A percentile compares a stretch with the other conserved stretches of the same genome.
These are phyloP conservation scores for Drosophila pachea DNA, from an alignment of 1,140 invertebrate species.

Conservation along the genomic window DNA sequence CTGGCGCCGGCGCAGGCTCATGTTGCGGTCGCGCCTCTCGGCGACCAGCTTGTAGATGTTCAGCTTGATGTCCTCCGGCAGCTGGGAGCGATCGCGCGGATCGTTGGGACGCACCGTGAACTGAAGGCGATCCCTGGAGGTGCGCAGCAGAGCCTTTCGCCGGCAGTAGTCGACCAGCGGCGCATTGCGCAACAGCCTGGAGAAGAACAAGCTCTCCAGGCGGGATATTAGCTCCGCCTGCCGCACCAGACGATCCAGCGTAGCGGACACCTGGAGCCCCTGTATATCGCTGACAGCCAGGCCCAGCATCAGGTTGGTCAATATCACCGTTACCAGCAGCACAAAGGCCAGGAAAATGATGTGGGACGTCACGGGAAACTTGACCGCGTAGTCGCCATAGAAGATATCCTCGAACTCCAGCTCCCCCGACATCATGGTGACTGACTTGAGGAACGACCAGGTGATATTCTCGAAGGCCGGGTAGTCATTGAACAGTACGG, in stretches of 20 bases:
- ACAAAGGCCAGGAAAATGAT: conserved; percentile 88
- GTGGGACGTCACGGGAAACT: conserved; percentile 86
- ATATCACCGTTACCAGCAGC: conserved; percentile 89
- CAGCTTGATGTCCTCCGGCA: conserved; percentile 86
- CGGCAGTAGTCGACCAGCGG: conserved; percentile 85
- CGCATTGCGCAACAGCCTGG: conserved; percentile 83
- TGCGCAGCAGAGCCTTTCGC: conserved; percentile 85
- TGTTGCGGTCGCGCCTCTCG: conserved; percentile 82
- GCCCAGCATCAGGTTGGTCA: conserved; percentile 91
- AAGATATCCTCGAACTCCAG: conserved; percentile 92
- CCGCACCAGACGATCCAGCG: conserved; percentile 87
- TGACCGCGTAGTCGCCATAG: conserved; percentile 81
- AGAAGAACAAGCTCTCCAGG: conserved; percentile 89
- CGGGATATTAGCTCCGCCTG: conserved; percentile 89
- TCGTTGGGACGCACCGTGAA: conserved; percentile 88
- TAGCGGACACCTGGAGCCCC: conserved; percentile 89
- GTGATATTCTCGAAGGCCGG: conserved; percentile 83
- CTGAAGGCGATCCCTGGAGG: conserved; percentile 84
- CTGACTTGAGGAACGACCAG: conserved; percentile 85
- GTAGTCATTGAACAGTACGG: conserved; percentile 88
- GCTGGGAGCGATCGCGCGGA: conserved; percentile 84
- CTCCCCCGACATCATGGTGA: conserved; percentile 94
- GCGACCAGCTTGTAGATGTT: conserved; percentile 86
- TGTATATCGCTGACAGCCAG: conserved; percentile 90
- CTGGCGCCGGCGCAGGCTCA: conserved; percentile 79